phyloP scores from a whole-genome alignment of 2,113 vertebrate genomes.

The Phalacrocorax brasilianus region DNA sequence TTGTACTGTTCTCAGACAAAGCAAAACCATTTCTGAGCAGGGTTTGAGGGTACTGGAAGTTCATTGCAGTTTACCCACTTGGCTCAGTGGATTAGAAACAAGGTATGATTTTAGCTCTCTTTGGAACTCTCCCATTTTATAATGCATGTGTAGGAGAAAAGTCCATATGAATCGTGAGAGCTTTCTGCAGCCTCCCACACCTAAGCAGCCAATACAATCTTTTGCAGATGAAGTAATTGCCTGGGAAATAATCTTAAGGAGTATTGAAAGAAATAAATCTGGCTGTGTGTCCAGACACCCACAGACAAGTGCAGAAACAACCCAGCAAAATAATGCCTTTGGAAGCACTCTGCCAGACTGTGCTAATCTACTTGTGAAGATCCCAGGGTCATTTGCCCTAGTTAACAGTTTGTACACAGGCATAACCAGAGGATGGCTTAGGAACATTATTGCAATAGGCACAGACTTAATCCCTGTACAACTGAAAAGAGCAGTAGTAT shows the following conservation, averaged over 20 bases:
- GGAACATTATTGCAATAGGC: too few species aligned
- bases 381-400: background rate
- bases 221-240: background rate
- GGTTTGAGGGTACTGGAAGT: background rate
- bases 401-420: background rate
- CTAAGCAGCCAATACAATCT: background rate
- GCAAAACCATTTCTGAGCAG: background rate
- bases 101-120: background rate
- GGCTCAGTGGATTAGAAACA: background rate
- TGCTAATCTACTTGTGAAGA: background rate
- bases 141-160: background rate
- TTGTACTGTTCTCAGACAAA: background rate
- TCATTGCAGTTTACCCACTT: background rate
- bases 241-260: background rate
- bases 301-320: background rate
- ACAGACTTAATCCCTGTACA: background rate
- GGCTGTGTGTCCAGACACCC: background rate
- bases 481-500: background rate
- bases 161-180: background rate
- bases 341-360: background rate
- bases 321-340: background rate
- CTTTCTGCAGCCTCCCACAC: background rate
- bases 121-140: background rate
- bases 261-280: background rate
- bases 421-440: background rate